A percentile compares a stretch with the other conserved stretches of the same genome.
Evolutionary conservation across 30 jellyfish, hydroid and myxozoan species (phyloP).

Genomic region (Cassiopea andromeda): DNA sequence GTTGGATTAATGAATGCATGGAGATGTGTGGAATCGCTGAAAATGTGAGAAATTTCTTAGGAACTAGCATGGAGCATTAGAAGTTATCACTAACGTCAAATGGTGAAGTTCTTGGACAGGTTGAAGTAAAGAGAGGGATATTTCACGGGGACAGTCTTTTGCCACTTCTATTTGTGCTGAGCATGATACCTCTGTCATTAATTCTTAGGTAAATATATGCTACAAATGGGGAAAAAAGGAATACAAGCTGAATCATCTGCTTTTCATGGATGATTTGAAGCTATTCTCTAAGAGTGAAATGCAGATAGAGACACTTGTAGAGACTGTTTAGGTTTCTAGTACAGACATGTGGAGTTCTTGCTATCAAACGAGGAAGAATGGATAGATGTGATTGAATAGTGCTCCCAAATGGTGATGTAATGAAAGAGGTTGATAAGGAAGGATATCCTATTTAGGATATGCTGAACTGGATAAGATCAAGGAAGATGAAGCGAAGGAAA

Average conservation of each 20-base stretch:
- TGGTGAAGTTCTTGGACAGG: background rate
- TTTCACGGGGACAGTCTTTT: constrained; percentile 37
- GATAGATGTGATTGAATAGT: background rate
- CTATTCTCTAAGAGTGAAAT: background rate
- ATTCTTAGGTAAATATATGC: background rate
- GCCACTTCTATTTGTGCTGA: constrained; percentile 22
- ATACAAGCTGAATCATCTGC: too few relatives aligned
- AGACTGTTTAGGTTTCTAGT: background rate
- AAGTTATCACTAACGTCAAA: background rate
- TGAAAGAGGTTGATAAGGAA: too few relatives aligned
- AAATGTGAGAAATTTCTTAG: background rate
- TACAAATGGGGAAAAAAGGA: too few relatives aligned
- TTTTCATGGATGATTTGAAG: background rate
- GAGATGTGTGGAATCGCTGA: background rate
- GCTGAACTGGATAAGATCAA: background rate
- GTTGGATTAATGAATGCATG: constrained; percentile 21
- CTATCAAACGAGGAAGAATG: background rate
- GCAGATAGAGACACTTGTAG: background rate
- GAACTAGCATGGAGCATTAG: background rate
- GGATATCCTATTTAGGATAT: background rate
- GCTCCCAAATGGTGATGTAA: too few relatives aligned
- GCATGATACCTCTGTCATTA: constrained; percentile 14
- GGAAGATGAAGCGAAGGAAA: background rate
- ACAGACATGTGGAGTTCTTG: background rate
- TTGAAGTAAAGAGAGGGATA: constrained; percentile 16